Base-by-base conservation (phyloP, 64 coral and sea anemone species). In the Orbicella faveolata region DNA sequence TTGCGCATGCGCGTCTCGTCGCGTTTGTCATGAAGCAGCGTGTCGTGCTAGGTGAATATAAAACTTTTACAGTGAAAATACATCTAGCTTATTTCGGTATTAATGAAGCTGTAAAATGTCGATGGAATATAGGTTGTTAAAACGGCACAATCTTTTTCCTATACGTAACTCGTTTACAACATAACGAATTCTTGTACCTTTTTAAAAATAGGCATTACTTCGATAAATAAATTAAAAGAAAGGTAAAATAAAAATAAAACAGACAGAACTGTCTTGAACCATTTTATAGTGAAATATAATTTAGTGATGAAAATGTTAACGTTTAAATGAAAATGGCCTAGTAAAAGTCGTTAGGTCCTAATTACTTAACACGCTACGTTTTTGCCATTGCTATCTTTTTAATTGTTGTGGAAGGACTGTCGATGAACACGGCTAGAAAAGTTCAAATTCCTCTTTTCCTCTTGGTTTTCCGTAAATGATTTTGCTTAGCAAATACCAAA, bases 311-410 rank as follows among this genome's bases (percentile, higher is more conserved):
- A 26, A n/a, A 26, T 79, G 25, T 79, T 41, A 76, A 54, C 77
- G 36, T 78, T 6, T 23, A 52, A 78, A 52, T 33, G 77, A 52
- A 72, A 85, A 72, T 25, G 36, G 72, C 21, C 34, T 72, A 34
- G 30, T n/a, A 30, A 52, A 69, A 39, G 17, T 44, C 20, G 37
- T 85, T 85, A 72, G 12, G 63, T 85, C 37, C 23, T 70, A 72
- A 85, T 72, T 73, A 65, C 41, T 85, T 52, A 67, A 52, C 82
- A 85, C 64, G 62, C 81, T 63, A 36, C 35, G 63, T 84, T 84
- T 84, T 84, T 13, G 10, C 63, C 62, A 67, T 70, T 70, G 16
- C 36, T 63, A 72, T 72, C 72, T 14, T 30, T 73, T 33, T 21
- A 21, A 48, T 84, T 69, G 35, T 84, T 48, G 13, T 69, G 4